A percentile compares a stretch with the other conserved stretches of the same genome.
Evolutionary conservation across 2,888 invertebrate species (phyloP).

Genomic region (Agriopis marginaria): DNA sequence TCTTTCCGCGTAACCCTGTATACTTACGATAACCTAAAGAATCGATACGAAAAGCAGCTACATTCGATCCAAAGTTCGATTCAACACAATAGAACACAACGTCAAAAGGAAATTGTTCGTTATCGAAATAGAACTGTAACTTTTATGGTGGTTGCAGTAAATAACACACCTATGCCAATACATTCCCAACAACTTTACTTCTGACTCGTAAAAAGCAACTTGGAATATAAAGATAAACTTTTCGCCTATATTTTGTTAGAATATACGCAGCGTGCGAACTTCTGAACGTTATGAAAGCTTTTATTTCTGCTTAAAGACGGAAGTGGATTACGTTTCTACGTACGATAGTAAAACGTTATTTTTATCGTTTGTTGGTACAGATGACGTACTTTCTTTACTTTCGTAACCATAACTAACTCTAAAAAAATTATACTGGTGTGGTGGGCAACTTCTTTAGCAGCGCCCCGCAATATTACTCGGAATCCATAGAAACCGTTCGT

Average conservation of each 20-base stretch:
- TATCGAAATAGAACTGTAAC: constrained; percentile 32
- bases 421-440: no score
- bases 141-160: constrained; percentile 41
- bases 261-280: constrained; percentile 41
- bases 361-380: constrained; percentile 9
- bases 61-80: constrained; percentile 24
- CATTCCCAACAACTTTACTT: constrained; percentile 31
- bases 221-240: constrained; percentile 45
- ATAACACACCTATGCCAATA: constrained; percentile 41
- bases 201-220: constrained; percentile 41
- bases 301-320: constrained; percentile 32
- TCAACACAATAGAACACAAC: constrained; percentile 31
- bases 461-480: no score
- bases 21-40: no score
- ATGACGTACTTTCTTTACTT: no score
- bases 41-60: not conserved
- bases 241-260: constrained; percentile 42
- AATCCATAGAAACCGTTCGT: no score
- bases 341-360: constrained; percentile 20
- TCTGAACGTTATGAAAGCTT: constrained; percentile 36
- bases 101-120: constrained; percentile 38
- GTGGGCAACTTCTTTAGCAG: no score
- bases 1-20: no score
- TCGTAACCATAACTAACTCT: no score
- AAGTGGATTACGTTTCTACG: constrained; percentile 36